These are phyloP conservation scores for Andricus quercusramuli DNA, from an alignment of 2,888 invertebrate genomes.

Conservation along the genomic window DNA sequence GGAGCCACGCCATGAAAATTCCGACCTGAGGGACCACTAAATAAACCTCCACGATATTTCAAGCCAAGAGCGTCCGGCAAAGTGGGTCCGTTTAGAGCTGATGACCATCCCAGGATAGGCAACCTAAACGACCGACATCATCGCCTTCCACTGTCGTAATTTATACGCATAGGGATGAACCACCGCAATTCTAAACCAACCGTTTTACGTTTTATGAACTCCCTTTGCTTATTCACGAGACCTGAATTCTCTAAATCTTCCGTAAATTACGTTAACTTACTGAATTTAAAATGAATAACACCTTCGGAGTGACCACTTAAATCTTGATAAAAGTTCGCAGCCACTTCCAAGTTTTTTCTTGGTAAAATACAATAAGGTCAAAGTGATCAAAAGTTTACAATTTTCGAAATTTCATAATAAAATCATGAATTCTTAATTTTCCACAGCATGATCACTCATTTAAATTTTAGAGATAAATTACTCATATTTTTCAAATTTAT, in stretches of 20 bases:
- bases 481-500: too few relatives aligned
- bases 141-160: conserved; percentile 47
- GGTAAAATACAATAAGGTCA: too few relatives aligned
- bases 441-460: too few relatives aligned
- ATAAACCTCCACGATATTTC: conserved; percentile 50
- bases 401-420: too few relatives aligned
- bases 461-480: too few relatives aligned
- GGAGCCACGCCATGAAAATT: conserved; percentile 54
- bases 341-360: too few relatives aligned
- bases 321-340: not conserved
- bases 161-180: conserved; percentile 46
- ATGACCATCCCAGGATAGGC: conserved; percentile 42
- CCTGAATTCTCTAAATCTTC: conserved; percentile 1
- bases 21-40: conserved; percentile 46
- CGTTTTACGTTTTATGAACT: conserved; percentile 2
- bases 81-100: conserved; percentile 52
- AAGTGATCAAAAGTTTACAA: too few relatives aligned
- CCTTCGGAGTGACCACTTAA: not conserved
- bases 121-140: conserved; percentile 49
- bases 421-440: too few relatives aligned
- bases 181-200: conserved; percentile 44
- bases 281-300: not conserved
- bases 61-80: conserved; percentile 45
- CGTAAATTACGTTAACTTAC: not conserved
- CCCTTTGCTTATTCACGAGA: not conserved